Percentiles rank a stretch among this genome's conserved stretches.
Evolutionary conservation across 92 coral and sea anemone species (phyloP).

Genomic region (Isaurus tuberculatus): DNA sequence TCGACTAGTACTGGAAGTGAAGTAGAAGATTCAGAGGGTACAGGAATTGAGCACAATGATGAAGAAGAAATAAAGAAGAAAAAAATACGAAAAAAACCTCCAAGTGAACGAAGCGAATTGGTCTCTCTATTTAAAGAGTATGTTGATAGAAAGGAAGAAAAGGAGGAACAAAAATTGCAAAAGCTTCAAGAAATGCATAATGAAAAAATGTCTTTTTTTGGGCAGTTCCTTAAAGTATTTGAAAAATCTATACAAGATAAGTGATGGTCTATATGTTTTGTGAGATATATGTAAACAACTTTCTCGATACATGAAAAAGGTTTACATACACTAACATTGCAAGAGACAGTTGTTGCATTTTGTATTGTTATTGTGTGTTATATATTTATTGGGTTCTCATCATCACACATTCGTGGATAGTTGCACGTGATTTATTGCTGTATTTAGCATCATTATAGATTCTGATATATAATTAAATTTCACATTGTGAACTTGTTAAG

Average conservation of each 20-base stretch:
- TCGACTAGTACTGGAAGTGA: conserved; percentile 7
- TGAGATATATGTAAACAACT: conserved; percentile 1
- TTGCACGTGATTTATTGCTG: neutral
- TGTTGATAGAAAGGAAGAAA: conserved; percentile 51
- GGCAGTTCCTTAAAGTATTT: conserved; percentile 42
- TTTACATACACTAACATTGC: conserved; percentile 1
- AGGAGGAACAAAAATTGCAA: conserved; percentile 45
- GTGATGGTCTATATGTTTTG: conserved; percentile 3
- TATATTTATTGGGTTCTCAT: neutral
- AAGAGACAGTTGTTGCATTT: conserved; percentile 4
- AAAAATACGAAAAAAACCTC: conserved; percentile 48
- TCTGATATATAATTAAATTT: neutral
- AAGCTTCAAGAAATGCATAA: conserved; percentile 51
- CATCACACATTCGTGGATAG: too few relatives aligned
- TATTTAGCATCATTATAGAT: conserved; percentile 3
- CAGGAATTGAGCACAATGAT: conserved; percentile 22
- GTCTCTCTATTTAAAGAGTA: conserved; percentile 50
- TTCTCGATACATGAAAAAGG: neutral
- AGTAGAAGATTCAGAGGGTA: conserved; percentile 24
- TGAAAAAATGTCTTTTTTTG: conserved; percentile 47
- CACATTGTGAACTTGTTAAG: conserved; percentile 1
- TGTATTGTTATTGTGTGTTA: neutral
- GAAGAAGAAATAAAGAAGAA: conserved; percentile 39
- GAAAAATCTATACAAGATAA: conserved; percentile 41
- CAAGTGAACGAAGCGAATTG: conserved; percentile 50